These are phyloP conservation scores for Cryptosula pallasiana DNA, from an alignment of 2,888 invertebrate species.

Conservation along the genomic window DNA sequence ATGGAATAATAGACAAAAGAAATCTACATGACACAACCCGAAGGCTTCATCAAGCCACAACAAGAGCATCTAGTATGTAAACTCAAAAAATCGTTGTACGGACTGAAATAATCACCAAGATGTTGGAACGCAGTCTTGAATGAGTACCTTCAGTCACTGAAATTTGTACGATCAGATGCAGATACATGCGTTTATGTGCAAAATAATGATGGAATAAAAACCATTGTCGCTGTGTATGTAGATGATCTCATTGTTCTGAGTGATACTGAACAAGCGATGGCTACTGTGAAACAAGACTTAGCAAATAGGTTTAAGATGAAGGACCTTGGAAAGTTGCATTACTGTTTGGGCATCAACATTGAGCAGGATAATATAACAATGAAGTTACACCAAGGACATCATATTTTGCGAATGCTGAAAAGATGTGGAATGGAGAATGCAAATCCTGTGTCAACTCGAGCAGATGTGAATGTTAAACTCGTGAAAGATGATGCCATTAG, in stretches of 20 bases:
- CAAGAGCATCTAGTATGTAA: constrained; percentile 29
- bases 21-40: constrained; percentile 32
- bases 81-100: constrained; percentile 31
- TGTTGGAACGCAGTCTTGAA: constrained; percentile 31
- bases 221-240: constrained; percentile 28
- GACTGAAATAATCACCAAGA: constrained; percentile 29
- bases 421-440: constrained; percentile 25
- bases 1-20: constrained; percentile 32
- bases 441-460: constrained; percentile 29
- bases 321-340: constrained; percentile 27
- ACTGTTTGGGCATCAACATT: too few species aligned
- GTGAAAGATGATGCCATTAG: background rate
- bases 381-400: constrained; percentile 19
- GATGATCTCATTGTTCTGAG: constrained; percentile 27
- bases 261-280: constrained; percentile 25
- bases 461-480: constrained; percentile 8
- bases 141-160: constrained; percentile 26
- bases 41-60: constrained; percentile 29
- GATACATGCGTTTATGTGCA: constrained; percentile 28
- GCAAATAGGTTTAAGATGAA: constrained; percentile 27
- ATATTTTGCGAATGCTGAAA: constrained; percentile 25
- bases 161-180: constrained; percentile 27
- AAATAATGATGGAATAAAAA: background rate
- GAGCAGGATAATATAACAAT: background rate
- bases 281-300: background rate